These are phyloP conservation scores for Acipenser transmontanus DNA, from an alignment of 2,797 vertebrate genomes.

Conservation along the genomic window DNA sequence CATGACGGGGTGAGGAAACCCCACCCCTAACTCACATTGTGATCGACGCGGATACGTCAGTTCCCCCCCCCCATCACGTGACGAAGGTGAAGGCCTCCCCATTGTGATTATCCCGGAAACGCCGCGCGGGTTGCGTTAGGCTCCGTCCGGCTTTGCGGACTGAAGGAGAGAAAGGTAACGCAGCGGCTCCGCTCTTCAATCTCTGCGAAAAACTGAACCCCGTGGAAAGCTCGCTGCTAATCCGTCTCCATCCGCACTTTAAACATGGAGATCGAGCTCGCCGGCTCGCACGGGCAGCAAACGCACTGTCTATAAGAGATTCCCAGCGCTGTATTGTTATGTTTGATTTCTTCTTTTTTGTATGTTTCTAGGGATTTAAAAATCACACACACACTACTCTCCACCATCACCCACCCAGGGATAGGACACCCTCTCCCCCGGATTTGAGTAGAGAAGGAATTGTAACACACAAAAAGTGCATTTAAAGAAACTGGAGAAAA, in stretches of 20 bases:
- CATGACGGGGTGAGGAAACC: background rate
- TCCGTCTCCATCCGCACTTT: slow-evolving; percentile 77
- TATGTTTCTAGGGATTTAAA: slow-evolving; percentile 63
- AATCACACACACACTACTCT: slow-evolving; percentile 21
- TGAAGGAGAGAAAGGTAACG: slow-evolving; percentile 86
- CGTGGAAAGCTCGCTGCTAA: slow-evolving; percentile 51
- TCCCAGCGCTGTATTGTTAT: slow-evolving; percentile 52
- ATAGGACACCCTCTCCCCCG: slow-evolving; percentile 44
- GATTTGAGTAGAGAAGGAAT: slow-evolving; percentile 30
- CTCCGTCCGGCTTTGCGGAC: slow-evolving; percentile 88
- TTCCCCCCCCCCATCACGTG: slow-evolving; percentile 39
- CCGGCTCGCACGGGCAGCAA: slow-evolving; percentile 55
- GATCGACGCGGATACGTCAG: slow-evolving; percentile 14
- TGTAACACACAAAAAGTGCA: slow-evolving; percentile 32
- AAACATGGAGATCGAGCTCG: slow-evolving; percentile 69
- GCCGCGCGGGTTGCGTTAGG: slow-evolving; percentile 81
- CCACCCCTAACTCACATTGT: slow-evolving; percentile 25
- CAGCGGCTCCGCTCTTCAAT: slow-evolving; percentile 24
- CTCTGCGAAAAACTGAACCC: slow-evolving; percentile 33
- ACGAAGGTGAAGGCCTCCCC: slow-evolving; percentile 55
- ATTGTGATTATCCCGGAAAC: slow-evolving; percentile 73
- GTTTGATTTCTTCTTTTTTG: slow-evolving; percentile 46
- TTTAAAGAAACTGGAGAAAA: slow-evolving; percentile 20
- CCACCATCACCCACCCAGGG: slow-evolving; percentile 10
- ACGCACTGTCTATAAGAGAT: slow-evolving; percentile 53